A percentile compares a stretch with the other conserved stretches of the same genome.
Evolutionary conservation across 2,797 vertebrate genomes (phyloP).

Genomic region (Halcyon smyrnensis): DNA sequence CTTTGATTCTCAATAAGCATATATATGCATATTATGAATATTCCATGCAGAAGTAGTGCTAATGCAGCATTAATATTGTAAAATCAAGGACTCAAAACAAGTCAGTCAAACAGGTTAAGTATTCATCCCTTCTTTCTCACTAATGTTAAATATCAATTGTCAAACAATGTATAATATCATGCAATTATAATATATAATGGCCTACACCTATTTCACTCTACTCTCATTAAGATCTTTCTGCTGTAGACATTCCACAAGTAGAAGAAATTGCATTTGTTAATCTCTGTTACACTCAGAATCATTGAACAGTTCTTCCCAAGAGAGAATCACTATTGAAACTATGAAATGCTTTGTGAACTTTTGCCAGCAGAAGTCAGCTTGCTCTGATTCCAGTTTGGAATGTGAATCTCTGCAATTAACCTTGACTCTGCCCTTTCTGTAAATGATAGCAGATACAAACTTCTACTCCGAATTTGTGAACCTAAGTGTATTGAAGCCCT

Average conservation of each 20-base stretch:
- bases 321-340: neutral
- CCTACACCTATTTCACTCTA: neutral
- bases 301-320: neutral
- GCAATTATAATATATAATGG: neutral
- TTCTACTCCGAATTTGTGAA: neutral
- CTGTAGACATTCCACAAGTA: neutral
- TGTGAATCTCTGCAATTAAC: conserved; percentile 23
- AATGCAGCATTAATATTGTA: neutral
- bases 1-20: neutral
- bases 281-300: neutral
- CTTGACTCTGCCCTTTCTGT: conserved; percentile 1
- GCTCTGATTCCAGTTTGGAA: neutral
- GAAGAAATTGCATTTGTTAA: neutral
- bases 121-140: neutral
- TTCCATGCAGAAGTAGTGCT: neutral
- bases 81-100: neutral
- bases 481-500: neutral
- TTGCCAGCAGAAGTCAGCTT: neutral
- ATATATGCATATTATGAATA: neutral
- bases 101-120: neutral
- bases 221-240: neutral
- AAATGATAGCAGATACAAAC: neutral
- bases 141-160: neutral
- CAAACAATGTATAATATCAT: neutral
- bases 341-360: conserved; percentile 8